Percentiles rank a stretch among this genome's conserved stretches.
These are phyloP conservation scores for Keiferia lycopersicella DNA, from an alignment of 2,888 invertebrate genomes.

Conservation along the genomic window DNA sequence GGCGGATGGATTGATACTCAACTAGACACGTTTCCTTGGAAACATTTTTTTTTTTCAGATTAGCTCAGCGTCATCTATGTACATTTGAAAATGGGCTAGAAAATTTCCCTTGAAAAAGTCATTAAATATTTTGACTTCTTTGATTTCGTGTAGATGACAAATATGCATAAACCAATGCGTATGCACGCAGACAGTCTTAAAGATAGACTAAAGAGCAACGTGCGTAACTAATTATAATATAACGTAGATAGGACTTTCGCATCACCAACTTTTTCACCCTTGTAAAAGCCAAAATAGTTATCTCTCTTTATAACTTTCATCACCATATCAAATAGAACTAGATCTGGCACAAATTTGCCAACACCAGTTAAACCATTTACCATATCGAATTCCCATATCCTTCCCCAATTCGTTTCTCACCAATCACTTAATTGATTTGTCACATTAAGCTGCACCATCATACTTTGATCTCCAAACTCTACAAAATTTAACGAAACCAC, in stretches of 20 bases:
- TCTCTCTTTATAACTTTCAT: not conserved
- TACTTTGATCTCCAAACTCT: constrained; percentile 13
- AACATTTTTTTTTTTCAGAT: too few species aligned
- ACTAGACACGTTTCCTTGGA: too few species aligned
- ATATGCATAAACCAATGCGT: too few species aligned
- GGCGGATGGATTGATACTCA: too few species aligned
- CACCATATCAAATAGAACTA: not conserved
- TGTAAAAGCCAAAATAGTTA: not conserved
- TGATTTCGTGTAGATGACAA: too few species aligned
- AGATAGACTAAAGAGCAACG: too few species aligned
- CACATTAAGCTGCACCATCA: constrained; percentile 46
- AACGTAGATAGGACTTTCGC: not conserved
- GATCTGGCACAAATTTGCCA: constrained; percentile 1
- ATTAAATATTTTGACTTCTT: too few species aligned
- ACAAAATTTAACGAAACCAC: constrained; percentile 3
- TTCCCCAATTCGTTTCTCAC: constrained; percentile 24
- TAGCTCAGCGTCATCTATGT: too few species aligned
- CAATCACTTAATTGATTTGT: constrained; percentile 75
- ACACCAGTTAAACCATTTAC: constrained; percentile 22
- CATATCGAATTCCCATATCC: constrained; percentile 28
- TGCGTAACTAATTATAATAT: too few species aligned
- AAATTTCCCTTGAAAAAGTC: too few species aligned
- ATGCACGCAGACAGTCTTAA: too few species aligned
- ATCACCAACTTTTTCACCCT: not conserved
- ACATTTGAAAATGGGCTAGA: too few species aligned